Conservation (phyloP, 2,113 vertebrate species). For the Lethenteron reissneri region DNA sequence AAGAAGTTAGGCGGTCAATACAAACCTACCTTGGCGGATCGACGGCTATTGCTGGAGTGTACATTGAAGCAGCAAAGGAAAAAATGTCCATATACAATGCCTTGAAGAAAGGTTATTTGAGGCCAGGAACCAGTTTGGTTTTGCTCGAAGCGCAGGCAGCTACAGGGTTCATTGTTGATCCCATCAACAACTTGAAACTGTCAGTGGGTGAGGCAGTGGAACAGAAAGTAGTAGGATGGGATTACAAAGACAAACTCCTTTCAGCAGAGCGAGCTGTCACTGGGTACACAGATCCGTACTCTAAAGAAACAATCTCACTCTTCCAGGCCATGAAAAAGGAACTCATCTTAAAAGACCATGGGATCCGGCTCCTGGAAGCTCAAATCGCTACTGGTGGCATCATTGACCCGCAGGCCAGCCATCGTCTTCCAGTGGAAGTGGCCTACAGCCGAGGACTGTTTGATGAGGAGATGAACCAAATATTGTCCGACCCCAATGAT, state of each 20-base stretch:
- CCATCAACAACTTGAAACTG: conserved; percentile 29
- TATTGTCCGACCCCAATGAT: conserved; percentile 17
- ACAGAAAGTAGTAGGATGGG: conserved; percentile 23
- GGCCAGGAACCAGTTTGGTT: conserved; percentile 24
- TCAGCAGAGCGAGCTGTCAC: conserved; percentile 26
- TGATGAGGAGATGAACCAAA: conserved; percentile 18
- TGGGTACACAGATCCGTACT: conserved; percentile 27
- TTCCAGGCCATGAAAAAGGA: conserved; percentile 34
- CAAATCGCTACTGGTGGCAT: conserved; percentile 30
- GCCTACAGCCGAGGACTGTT: conserved; percentile 23
- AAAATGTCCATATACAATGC: conserved; percentile 21
- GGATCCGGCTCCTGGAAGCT: conserved; percentile 27
- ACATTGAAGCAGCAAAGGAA: conserved; percentile 1
- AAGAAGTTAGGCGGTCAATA: neutral
- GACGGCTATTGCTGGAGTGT: neutral
- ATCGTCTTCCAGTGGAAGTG: conserved; percentile 20
- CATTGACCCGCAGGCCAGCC: conserved; percentile 21
- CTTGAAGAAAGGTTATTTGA: conserved; percentile 20
- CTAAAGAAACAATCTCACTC: conserved; percentile 21
- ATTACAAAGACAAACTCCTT: conserved; percentile 25
- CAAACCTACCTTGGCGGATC: neutral
- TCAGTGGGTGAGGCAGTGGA: conserved; percentile 39
- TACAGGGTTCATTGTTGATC: conserved; percentile 56
- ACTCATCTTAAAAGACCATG: conserved; percentile 26
- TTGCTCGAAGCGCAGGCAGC: conserved; percentile 26